Conservation (phyloP, 2,113 vertebrate genomes). For the Heterochromis multidens region DNA sequence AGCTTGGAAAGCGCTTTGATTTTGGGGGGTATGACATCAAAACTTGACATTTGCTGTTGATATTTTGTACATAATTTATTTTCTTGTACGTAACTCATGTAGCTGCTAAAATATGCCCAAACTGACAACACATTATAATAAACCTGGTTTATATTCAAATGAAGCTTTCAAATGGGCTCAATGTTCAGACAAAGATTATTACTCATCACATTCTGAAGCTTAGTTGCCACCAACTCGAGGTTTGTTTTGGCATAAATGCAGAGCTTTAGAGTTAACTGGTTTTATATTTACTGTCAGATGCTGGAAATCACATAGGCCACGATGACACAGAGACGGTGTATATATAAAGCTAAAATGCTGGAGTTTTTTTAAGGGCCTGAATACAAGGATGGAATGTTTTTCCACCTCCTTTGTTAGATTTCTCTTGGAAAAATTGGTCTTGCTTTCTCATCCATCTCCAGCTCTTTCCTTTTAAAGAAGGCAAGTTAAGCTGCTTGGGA, state of each 20-base stretch:
- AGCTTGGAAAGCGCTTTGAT: constrained; percentile 4
- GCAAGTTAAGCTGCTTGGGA: constrained; percentile 38
- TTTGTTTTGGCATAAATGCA: background rate
- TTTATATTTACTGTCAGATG: background rate
- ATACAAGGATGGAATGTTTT: background rate
- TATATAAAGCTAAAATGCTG: background rate
- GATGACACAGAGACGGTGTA: background rate
- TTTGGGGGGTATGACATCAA: background rate
- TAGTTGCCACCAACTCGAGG: background rate
- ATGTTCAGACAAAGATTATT: background rate
- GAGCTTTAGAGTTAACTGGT: background rate
- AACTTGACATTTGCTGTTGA: background rate
- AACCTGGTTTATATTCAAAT: background rate
- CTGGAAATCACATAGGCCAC: background rate
- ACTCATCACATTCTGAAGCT: background rate
- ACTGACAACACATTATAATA: background rate
- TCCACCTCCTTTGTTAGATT: constrained; percentile 12
- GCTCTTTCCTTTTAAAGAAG: constrained; percentile 18
- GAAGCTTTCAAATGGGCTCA: background rate
- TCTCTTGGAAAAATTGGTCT: constrained; percentile 15
- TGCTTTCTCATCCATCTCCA: constrained; percentile 22
- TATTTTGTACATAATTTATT: background rate
- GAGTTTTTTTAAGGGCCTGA: background rate
- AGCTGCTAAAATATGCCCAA: background rate
- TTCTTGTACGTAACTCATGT: background rate